phyloP scores from a whole-genome alignment of 2,797 vertebrate species.

The Masticophis lateralis region DNA sequence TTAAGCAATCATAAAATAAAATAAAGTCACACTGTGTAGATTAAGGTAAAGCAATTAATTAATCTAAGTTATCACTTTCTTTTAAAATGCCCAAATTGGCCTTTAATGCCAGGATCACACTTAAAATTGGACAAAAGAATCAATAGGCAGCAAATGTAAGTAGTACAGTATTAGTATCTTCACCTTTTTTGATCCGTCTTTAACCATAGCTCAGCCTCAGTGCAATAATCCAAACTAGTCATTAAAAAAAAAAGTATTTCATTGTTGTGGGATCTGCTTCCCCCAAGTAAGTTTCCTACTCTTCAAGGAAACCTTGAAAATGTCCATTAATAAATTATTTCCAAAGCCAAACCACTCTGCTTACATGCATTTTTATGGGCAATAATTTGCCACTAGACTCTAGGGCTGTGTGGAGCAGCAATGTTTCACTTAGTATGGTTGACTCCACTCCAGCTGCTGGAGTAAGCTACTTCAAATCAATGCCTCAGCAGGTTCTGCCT shows the following conservation, averaged over 20 bases:
- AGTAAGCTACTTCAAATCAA: not conserved
- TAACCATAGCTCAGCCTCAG: not conserved
- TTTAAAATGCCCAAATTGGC: not conserved
- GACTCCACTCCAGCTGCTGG: not conserved
- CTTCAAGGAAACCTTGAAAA: not conserved
- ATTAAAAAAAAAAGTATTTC: too few species aligned
- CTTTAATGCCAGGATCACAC: not conserved
- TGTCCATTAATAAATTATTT: not conserved
- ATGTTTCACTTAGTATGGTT: not conserved
- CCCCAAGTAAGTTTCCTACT: not conserved
- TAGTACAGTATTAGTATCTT: not conserved
- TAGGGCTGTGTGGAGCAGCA: not conserved
- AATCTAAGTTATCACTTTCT: not conserved
- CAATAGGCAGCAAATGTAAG: not conserved
- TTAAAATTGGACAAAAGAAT: not conserved
- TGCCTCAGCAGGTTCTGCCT: not conserved
- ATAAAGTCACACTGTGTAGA: not conserved
- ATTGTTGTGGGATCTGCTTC: not conserved
- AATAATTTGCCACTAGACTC: not conserved
- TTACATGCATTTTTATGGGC: not conserved
- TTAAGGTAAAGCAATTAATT: not conserved
- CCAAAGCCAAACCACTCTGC: not conserved
- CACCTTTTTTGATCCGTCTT: not conserved
- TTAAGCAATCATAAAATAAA: not conserved
- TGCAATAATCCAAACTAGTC: not conserved